Evolutionary conservation across 2,797 vertebrate genomes (phyloP).

Genomic region (Nasua narica): DNA sequence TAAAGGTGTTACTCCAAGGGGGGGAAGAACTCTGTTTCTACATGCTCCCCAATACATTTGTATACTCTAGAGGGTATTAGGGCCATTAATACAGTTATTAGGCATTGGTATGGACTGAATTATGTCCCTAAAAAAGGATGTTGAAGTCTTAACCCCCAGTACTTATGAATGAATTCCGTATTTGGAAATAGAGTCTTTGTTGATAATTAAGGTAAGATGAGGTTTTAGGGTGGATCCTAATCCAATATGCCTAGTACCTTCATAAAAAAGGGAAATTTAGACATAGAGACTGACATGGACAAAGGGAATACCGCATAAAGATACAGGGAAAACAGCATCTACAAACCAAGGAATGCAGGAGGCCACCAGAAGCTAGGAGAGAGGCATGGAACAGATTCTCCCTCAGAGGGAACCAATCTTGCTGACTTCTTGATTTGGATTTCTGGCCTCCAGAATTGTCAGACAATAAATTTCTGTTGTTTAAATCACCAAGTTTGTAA

Average conservation of each 20-base stretch:
- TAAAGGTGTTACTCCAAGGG: background rate
- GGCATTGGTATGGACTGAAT: background rate
- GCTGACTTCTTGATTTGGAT: background rate
- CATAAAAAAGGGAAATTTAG: background rate
- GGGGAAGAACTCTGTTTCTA: background rate
- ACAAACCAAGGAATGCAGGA: background rate
- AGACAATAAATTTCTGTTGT: background rate
- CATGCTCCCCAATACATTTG: background rate
- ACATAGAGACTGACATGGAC: background rate
- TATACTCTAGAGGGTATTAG: background rate
- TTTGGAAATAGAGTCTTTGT: background rate
- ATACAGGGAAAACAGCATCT: background rate
- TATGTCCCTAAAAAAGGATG: background rate
- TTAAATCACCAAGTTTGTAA: background rate
- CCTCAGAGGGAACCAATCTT: background rate
- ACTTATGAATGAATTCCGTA: background rate
- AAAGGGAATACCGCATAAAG: background rate
- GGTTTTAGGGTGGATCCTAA: background rate
- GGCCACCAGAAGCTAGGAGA: background rate
- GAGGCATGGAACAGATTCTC: background rate
- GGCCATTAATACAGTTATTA: background rate
- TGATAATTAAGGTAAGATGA: background rate
- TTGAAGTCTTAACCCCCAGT: background rate
- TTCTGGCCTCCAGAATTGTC: background rate
- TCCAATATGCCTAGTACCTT: background rate